phyloP scores from a whole-genome alignment of 2,888 invertebrate genomes.

The Biston stratarius region DNA sequence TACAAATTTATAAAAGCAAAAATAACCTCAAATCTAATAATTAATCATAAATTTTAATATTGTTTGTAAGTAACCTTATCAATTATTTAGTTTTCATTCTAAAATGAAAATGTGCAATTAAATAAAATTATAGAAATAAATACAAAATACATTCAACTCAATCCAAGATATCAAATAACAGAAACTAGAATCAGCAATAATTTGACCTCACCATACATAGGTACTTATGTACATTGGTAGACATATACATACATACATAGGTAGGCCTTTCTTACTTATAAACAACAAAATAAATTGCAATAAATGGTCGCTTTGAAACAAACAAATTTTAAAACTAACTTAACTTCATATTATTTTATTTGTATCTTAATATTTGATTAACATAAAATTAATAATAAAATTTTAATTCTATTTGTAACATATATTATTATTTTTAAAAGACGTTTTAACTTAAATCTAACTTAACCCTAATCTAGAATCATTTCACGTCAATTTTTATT shows the following conservation, averaged over 20 bases:
- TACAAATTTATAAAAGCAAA: too few species aligned
- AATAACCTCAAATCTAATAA: too few species aligned
- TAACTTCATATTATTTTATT: too few species aligned
- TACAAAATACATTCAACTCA: constrained; percentile 8
- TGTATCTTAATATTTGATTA: too few species aligned
- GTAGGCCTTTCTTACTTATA: not conserved
- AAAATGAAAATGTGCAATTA: not conserved
- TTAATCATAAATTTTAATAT: too few species aligned
- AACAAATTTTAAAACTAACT: too few species aligned
- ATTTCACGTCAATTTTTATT: not conserved
- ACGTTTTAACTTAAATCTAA: not conserved
- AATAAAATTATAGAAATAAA: not conserved
- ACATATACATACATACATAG: too few species aligned
- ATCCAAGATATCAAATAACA: not conserved
- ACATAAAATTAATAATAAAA: not conserved
- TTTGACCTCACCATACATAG: not conserved
- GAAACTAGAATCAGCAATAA: constrained; percentile 8
- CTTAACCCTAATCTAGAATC: not conserved
- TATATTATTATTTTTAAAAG: not conserved
- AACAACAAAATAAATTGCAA: not conserved
- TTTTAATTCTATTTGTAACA: not conserved
- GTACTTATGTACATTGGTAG: too few species aligned
- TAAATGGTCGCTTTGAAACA: too few species aligned
- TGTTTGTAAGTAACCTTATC: too few species aligned
- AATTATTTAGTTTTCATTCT: not conserved